Conservation (phyloP, 2,888 invertebrate species). For the Apantesis nais region DNA sequence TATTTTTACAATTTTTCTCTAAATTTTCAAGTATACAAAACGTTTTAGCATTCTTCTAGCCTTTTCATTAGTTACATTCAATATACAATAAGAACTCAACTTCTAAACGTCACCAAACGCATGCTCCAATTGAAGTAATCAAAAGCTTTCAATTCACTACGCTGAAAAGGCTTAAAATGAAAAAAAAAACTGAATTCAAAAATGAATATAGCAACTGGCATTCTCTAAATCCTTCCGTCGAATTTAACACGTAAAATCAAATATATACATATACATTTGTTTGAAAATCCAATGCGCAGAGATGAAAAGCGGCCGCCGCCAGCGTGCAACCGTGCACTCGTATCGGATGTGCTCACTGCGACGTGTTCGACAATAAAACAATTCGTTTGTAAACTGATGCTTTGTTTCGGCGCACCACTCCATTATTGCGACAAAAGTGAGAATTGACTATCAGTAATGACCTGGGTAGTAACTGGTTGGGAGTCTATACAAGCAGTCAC, state of each 20-base stretch:
- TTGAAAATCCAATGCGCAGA: constrained; percentile 21
- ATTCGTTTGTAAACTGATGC: constrained; percentile 45
- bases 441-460: not conserved
- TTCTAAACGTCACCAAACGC: not conserved
- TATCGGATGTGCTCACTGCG: constrained; percentile 13
- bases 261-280: constrained; percentile 30
- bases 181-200: no score
- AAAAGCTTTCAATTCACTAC: not conserved
- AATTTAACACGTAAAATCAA: constrained; percentile 23
- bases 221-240: constrained; percentile 14
- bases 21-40: not conserved
- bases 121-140: not conserved
- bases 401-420: constrained; percentile 36
- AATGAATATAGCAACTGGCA: not conserved
- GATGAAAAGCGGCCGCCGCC: not conserved
- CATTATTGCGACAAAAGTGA: constrained; percentile 31
- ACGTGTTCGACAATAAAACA: constrained; percentile 35
- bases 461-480: not conserved
- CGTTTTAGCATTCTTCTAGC: not conserved
- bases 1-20: not conserved
- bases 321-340: constrained; percentile 8
- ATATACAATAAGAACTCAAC: not conserved
- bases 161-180: not conserved
- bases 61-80: not conserved
- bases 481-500: not conserved